Percentiles rank a stretch among this genome's conserved stretches.
These are phyloP conservation scores for Oryzias javanicus DNA, from an alignment of 2,113 vertebrate species.

Conservation along the genomic window DNA sequence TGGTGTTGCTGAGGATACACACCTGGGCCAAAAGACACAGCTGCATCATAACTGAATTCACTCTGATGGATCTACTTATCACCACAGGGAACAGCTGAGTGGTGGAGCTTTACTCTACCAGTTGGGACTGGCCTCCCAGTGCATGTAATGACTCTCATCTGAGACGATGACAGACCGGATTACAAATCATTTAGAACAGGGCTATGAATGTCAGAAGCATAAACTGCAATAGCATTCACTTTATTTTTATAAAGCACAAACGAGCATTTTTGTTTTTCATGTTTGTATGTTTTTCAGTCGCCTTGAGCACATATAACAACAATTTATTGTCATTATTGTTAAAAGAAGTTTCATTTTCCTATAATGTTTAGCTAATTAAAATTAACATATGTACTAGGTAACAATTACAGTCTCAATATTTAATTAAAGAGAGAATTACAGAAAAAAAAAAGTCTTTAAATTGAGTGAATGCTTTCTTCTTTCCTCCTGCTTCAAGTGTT, in stretches of 20 bases:
- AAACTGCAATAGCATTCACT: not conserved
- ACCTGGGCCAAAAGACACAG: slow-evolving; percentile 54
- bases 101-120: slow-evolving; percentile 42
- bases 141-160: slow-evolving; percentile 33
- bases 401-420: too few relatives aligned
- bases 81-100: slow-evolving; percentile 36
- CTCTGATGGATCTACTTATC: slow-evolving; percentile 29
- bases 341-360: too few relatives aligned
- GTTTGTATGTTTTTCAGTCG: too few relatives aligned
- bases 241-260: not conserved
- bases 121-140: slow-evolving; percentile 23
- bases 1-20: slow-evolving; percentile 25
- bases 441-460: not conserved
- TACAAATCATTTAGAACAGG: slow-evolving; percentile 31
- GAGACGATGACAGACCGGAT: slow-evolving; percentile 49
- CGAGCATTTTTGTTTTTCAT: too few relatives aligned
- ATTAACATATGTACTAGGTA: too few relatives aligned
- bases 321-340: too few relatives aligned
- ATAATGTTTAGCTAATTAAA: too few relatives aligned
- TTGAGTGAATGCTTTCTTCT: not conserved
- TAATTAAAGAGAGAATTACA: not conserved
- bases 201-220: slow-evolving; percentile 20
- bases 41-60: slow-evolving; percentile 48
- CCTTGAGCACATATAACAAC: too few relatives aligned
- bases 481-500: slow-evolving; percentile 16